Base-by-base conservation (phyloP, 1,140 invertebrate genomes). In the Potamilus streckersoni region DNA sequence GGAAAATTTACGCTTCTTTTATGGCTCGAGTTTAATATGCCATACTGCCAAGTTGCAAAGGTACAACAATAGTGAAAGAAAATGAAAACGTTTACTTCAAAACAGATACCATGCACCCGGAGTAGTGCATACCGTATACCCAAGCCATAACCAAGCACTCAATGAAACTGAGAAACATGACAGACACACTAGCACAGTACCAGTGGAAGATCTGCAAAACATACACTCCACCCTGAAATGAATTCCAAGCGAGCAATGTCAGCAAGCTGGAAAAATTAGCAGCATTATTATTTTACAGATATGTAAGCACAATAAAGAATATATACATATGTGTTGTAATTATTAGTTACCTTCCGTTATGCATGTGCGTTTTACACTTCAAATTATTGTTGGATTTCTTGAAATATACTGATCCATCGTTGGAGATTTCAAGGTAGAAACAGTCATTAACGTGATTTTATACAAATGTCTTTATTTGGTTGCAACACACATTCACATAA, bases 141-240 rank as follows among this genome's bases (percentile, higher is more conserved):
- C 88, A 90, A 17, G 85, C 82, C 68, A 91, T 84, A 19, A 89
- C 85, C 57, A 91, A 78, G 80, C 87, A 89, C 83, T 91, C 91
- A 12, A 84, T 80, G 19, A 90, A 94, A 13, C 94, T 95, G 65
- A 96, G 94, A 19, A 96, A 89, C 64, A 95, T 88, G 1, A 95
- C 94, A 16, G 94, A 95, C 93, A 94, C 95, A 83, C 94, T 95
- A 16, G 95, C 94, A 4, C 94, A 94, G 83, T 96, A 95, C 85
- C 95, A 95, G 84, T 96, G 95, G 92, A 96, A 94, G 69, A 96
- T 84, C 85, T 95, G 94, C 16, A 95, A 90, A 92, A 94, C 94
- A 85, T 95, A 95, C 92, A 95, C 94, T 6, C 94, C 95, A 83
- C 94, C 86, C 84, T 89, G 71, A 61, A 74, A 67, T 77, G 84